phyloP scores from a whole-genome alignment of 1,140 invertebrate genomes.

The Phthorimaea operculella region DNA sequence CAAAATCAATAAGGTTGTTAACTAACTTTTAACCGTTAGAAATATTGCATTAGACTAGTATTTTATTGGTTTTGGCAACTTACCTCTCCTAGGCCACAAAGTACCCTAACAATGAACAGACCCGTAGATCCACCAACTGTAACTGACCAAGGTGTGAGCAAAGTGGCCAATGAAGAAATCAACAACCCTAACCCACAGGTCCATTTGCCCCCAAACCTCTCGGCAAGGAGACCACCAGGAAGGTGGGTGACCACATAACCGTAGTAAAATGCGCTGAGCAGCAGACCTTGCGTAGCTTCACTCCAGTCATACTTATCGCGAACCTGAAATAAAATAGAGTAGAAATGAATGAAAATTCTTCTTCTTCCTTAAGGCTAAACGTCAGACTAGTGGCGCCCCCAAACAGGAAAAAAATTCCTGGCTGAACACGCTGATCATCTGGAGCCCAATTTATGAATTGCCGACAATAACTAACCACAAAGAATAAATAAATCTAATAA shows the following conservation, averaged over 20 bases:
- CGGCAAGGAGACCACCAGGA: conserved; percentile 72
- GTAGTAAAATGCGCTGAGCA: conserved; percentile 72
- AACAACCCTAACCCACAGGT: conserved; percentile 51
- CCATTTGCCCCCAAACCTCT: conserved; percentile 72
- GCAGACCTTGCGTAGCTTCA: conserved; percentile 70
- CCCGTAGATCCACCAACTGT: conserved; percentile 66
- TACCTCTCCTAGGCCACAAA: conserved; percentile 76
- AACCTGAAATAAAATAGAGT: conserved; percentile 19
- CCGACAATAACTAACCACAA: no score
- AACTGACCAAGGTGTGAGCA: conserved; percentile 46
- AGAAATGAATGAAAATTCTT: no score
- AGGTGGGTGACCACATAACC: conserved; percentile 75
- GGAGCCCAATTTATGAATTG: no score
- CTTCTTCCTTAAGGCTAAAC: no score
- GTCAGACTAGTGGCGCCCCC: no score
- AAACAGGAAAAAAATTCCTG: no score
- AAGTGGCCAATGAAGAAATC: conserved; percentile 45
- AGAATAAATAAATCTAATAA: no score
- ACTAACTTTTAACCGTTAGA: no score
- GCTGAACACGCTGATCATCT: no score
- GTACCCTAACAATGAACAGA: conserved; percentile 72
- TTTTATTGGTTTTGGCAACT: background rate
- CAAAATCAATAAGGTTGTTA: no score
- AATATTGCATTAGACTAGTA: no score
- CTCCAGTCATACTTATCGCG: conserved; percentile 70